Conservation (phyloP, 2,113 vertebrate genomes). For the Camelus dromedarius region DNA sequence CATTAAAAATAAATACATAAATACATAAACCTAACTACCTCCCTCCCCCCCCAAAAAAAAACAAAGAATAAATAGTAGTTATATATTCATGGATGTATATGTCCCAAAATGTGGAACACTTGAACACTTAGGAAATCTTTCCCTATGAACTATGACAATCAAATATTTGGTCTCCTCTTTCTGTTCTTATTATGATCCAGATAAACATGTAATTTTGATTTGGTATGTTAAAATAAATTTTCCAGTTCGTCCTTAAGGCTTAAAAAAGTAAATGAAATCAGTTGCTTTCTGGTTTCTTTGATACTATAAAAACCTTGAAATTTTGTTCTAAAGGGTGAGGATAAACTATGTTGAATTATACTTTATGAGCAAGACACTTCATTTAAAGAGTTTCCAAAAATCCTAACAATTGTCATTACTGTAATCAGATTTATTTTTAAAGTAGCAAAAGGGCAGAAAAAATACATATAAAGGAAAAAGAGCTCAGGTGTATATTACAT, state of each 20-base stretch:
- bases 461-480: neutral
- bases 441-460: constrained; percentile 3
- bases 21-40: no score
- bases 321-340: neutral
- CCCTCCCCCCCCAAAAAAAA: no score
- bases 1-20: no score
- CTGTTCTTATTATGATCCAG: neutral
- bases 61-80: neutral
- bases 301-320: neutral
- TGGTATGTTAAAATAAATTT: constrained; percentile 36
- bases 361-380: neutral
- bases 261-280: neutral
- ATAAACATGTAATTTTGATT: constrained; percentile 43
- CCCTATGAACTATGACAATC: neutral
- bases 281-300: neutral
- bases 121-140: neutral
- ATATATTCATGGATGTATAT: neutral
- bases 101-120: neutral
- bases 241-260: neutral
- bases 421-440: neutral
- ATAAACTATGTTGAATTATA: neutral
- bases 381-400: constrained; percentile 41
- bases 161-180: neutral
- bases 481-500: neutral
- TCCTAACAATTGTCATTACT: neutral